A percentile compares a stretch with the other conserved stretches of the same genome.
phyloP scores from a whole-genome alignment of 2,797 vertebrate genomes.

The Malurus splendens region DNA sequence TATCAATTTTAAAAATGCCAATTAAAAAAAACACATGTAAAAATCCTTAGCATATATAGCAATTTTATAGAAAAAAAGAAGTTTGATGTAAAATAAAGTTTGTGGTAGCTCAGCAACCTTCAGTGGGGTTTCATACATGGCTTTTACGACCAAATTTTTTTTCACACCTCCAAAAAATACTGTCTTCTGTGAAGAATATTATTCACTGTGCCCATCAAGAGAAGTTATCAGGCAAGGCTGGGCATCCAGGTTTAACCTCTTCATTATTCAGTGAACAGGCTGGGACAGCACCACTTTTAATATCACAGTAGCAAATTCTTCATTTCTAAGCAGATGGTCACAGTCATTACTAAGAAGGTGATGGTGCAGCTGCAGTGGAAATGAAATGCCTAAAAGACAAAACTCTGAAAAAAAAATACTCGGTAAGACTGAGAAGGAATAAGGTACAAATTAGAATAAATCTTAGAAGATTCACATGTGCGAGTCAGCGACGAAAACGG shows the following conservation, averaged over 20 bases:
- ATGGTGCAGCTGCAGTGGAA: not conserved
- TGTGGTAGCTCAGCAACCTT: not conserved
- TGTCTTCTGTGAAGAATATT: not conserved
- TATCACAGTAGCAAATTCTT: not conserved
- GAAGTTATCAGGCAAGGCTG: not conserved
- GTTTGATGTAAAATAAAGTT: not conserved
- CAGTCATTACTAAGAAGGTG: not conserved
- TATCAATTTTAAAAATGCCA: not conserved
- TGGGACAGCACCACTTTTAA: not conserved
- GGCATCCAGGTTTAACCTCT: not conserved
- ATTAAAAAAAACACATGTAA: not conserved
- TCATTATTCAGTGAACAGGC: not conserved
- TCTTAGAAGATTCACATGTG: not conserved
- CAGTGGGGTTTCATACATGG: not conserved
- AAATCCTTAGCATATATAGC: not conserved
- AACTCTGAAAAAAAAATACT: not conserved
- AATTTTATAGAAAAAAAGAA: not conserved
- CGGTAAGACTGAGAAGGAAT: not conserved
- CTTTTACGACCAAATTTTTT: not conserved
- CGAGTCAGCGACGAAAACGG: not conserved
- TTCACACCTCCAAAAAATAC: not conserved
- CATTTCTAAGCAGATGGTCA: not conserved
- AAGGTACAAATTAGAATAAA: not conserved
- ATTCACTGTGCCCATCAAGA: not conserved
- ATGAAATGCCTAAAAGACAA: not conserved